phyloP scores from a whole-genome alignment of 2,888 invertebrate species.

The Drosophila eohydei region DNA sequence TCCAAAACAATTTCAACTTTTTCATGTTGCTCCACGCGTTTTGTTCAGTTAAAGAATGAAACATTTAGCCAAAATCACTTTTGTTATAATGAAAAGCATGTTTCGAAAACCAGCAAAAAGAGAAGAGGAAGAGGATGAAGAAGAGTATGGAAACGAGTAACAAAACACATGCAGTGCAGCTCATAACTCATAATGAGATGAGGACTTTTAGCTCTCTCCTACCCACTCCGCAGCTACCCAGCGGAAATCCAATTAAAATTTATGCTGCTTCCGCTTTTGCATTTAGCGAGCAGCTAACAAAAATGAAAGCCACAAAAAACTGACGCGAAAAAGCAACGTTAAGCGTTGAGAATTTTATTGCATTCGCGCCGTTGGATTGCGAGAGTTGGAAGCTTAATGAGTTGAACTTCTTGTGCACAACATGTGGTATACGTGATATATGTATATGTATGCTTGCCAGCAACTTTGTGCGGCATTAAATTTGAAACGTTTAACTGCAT shows the following conservation, averaged over 20 bases:
- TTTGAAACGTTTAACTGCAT: conserved; percentile 54
- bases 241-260: conserved; percentile 75
- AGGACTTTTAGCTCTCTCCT: conserved; percentile 17
- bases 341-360: conserved; percentile 48
- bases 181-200: conserved; percentile 66
- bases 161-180: conserved; percentile 33
- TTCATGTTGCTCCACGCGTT: not conserved
- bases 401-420: conserved; percentile 36
- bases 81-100: conserved; percentile 10
- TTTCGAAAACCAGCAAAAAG: not conserved
- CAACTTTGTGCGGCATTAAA: conserved; percentile 35
- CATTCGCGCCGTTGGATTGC: conserved; percentile 25
- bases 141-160: not conserved
- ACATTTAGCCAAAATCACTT: conserved; percentile 49
- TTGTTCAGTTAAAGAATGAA: conserved; percentile 31
- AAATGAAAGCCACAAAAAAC: conserved; percentile 26
- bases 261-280: conserved; percentile 58
- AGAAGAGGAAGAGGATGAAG: not conserved
- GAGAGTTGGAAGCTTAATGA: conserved; percentile 14
- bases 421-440: conserved; percentile 68
- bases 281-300: conserved; percentile 39
- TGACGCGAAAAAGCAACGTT: conserved; percentile 16
- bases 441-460: conserved; percentile 15
- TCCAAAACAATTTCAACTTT: conserved; percentile 33
- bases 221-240: not conserved